Percentiles rank a stretch among this genome's conserved stretches.
Evolutionary conservation across 2,113 vertebrate genomes (phyloP).

Genomic region (Oryzias melastigma): DNA sequence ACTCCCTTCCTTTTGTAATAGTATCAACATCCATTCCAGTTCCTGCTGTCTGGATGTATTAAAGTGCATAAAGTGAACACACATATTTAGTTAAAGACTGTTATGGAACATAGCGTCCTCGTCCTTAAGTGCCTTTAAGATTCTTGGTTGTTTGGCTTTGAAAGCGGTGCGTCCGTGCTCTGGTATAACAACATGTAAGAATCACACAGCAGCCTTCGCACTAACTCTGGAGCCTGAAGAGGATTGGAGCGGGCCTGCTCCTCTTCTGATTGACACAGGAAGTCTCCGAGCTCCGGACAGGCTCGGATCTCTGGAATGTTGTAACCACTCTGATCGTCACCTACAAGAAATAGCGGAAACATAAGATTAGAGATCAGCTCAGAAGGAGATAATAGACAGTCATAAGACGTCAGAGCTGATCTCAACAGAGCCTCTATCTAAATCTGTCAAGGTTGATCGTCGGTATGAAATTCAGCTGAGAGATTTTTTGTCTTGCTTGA

Average conservation of each 20-base stretch:
- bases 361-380: slow-evolving; percentile 45
- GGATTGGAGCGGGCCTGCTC: slow-evolving; percentile 51
- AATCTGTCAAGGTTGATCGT: slow-evolving; percentile 2
- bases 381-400: slow-evolving; percentile 35
- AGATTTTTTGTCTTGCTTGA: too few relatives aligned
- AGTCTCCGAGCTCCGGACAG: slow-evolving; percentile 79
- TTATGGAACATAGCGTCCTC: slow-evolving; percentile 50
- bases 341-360: slow-evolving; percentile 46
- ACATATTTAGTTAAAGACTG: slow-evolving; percentile 31
- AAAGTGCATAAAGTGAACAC: slow-evolving; percentile 31
- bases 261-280: slow-evolving; percentile 73
- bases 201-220: slow-evolving; percentile 77
- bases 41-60: slow-evolving; percentile 23
- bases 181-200: slow-evolving; percentile 82
- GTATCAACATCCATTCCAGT: slow-evolving; percentile 15
- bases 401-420: slow-evolving; percentile 33
- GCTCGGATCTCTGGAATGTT: slow-evolving; percentile 76
- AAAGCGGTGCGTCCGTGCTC: slow-evolving; percentile 33
- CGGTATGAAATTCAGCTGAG: too few relatives aligned
- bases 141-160: slow-evolving; percentile 29
- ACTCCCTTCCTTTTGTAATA: too few relatives aligned
- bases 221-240: slow-evolving; percentile 61
- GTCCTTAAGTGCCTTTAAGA: slow-evolving; percentile 6
- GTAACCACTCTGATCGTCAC: slow-evolving; percentile 72
- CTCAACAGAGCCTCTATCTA: slow-evolving; percentile 34